phyloP scores from a whole-genome alignment of 2,797 vertebrate genomes.

The Linurgus olivaceus region DNA sequence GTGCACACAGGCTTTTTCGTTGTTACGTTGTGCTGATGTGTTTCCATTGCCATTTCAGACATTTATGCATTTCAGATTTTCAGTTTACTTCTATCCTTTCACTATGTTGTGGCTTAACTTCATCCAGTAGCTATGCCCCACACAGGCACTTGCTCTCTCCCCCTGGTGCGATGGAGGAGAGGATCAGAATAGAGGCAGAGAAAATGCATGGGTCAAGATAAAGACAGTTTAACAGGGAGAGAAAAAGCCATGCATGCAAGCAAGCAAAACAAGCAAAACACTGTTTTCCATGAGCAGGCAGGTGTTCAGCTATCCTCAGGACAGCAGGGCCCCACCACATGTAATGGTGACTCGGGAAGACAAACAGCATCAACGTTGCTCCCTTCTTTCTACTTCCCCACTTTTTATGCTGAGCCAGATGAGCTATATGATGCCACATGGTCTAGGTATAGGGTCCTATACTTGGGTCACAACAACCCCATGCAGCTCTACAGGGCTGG shows the following conservation, averaged over 20 bases:
- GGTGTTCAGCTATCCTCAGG: rapidly evolving
- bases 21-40: background rate
- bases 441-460: background rate
- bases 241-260: background rate
- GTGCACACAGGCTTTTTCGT: background rate
- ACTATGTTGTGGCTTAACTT: background rate
- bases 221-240: background rate
- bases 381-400: background rate
- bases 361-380: background rate
- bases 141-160: background rate
- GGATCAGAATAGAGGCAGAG: background rate
- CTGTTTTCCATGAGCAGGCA: background rate
- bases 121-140: background rate
- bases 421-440: no score
- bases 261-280: background rate
- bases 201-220: rapidly evolving
- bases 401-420: background rate
- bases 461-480: background rate
- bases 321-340: background rate
- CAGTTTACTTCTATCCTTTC: background rate
- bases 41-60: background rate
- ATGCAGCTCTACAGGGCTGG: no score
- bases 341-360: background rate
- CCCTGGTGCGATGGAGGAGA: background rate
- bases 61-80: background rate